A percentile compares a stretch with the other conserved stretches of the same genome.
phyloP scores from a whole-genome alignment of 2,113 vertebrate genomes.

The Myrmecobius fasciatus region DNA sequence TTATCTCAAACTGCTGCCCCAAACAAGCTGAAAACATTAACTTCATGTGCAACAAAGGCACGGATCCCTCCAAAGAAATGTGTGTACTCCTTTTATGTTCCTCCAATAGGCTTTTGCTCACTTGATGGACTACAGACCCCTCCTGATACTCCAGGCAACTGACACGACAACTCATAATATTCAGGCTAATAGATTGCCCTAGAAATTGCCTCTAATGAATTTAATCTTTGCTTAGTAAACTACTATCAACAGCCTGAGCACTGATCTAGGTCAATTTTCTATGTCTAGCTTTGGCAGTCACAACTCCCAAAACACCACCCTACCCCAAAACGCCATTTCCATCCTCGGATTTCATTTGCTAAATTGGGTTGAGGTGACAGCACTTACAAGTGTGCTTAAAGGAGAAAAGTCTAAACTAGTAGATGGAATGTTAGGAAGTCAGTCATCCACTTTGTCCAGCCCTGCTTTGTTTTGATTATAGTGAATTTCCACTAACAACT shows the following conservation, averaged over 20 bases:
- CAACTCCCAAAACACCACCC: not conserved
- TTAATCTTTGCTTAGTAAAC: conserved; percentile 10
- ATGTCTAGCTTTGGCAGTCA: not conserved
- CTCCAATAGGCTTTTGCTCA: not conserved
- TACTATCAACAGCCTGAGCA: not conserved
- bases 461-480: not conserved
- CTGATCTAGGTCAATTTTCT: not conserved
- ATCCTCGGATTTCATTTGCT: not conserved
- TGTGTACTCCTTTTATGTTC: not conserved
- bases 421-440: conserved; percentile 1
- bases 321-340: not conserved
- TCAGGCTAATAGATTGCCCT: not conserved
- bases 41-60: not conserved
- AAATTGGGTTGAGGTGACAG: not conserved
- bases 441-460: not conserved
- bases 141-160: not conserved
- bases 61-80: not conserved
- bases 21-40: not conserved
- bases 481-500: conserved; percentile 31
- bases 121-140: not conserved
- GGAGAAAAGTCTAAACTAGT: not conserved
- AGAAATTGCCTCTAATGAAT: conserved; percentile 12
- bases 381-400: conserved; percentile 1
- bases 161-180: not conserved
- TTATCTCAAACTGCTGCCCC: conserved; percentile 41